Evolutionary conservation across 2,888 invertebrate species (phyloP), one percentile per base, ranked within the genome.

Genomic region (Brenthis daphne): DNA sequence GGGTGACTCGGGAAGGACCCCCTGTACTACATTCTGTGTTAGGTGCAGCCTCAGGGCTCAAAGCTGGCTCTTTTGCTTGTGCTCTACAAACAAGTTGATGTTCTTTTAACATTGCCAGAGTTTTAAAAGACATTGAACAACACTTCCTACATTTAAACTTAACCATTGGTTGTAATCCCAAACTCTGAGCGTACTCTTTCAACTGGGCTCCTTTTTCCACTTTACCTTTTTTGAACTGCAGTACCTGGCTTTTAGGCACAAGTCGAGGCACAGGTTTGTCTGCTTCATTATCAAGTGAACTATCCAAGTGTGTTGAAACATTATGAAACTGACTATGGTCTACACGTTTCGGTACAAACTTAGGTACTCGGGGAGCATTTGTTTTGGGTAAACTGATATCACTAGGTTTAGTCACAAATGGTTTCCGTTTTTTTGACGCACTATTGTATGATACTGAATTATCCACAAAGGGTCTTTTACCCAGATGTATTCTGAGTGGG

Each of bases 101-200:
- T 75, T 95, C 95, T 80, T 96, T 95, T 60, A 96, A 87, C 85
- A 94, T 93, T 50, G 94, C 93, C 74, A 96, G 86, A 13, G 95
- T 94, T 75, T 95, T 94, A 83, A 95, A 96, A 68, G 94, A 94
- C 77, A 94, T 94, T 53, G 94, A 94, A 79, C 94, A 94, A 87
- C 97, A 97, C 83, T 95, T 96, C 56, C 95, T 93, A 82, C 97
- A 97, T 81, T 95, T 96, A 81, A 95, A 95, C 85, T 95, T 95
- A 61, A 95, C 94, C 82, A 95, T 94, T 6, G 95, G 95, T 81
- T 96, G 96, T 68, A 96, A 85, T 14, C 96, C 96, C 76, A 96
- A 88, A 83, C 95, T 96, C 80, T 96, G 96, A 61, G 95, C 95
- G 89, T 96, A 96, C 80, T 96, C 96, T 60, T 90, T 90, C 76